Evolutionary conservation across 2,888 invertebrate genomes (phyloP).

Genomic region (Melangyna quadrimaculata): DNA sequence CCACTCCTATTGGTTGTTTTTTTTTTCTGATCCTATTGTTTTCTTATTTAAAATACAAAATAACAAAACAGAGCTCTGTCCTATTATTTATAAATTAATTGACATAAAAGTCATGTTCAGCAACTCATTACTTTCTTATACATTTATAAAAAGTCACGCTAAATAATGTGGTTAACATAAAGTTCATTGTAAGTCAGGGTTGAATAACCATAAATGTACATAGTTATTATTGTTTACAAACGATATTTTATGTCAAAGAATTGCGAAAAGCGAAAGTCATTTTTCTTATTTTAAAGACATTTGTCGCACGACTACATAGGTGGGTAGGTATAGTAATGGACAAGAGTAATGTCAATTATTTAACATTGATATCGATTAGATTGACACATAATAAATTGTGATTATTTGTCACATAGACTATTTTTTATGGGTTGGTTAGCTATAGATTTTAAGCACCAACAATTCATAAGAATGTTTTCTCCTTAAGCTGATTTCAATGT

Average conservation of each 20-base stretch:
- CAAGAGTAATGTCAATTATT: constrained; percentile 28
- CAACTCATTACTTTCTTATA: background rate
- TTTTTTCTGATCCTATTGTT: no score
- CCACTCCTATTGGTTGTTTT: no score
- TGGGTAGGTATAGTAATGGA: background rate
- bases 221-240: background rate
- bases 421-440: constrained; percentile 5
- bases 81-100: constrained; percentile 3
- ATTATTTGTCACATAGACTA: background rate
- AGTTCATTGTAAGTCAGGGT: constrained; percentile 9
- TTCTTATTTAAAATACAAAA: background rate
- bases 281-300: background rate
- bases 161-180: constrained; percentile 23
- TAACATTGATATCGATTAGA: background rate
- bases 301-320: constrained; percentile 39
- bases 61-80: background rate
- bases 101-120: constrained; percentile 8
- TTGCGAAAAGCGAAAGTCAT: background rate
- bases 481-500: no score
- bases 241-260: background rate
- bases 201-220: background rate
- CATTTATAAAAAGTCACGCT: constrained; percentile 12
- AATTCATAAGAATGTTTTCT: no score
- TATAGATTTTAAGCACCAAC: no score
- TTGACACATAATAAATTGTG: background rate